These are phyloP conservation scores for Drosophila leontia DNA, from an alignment of 1,140 invertebrate species.

Conservation along the genomic window DNA sequence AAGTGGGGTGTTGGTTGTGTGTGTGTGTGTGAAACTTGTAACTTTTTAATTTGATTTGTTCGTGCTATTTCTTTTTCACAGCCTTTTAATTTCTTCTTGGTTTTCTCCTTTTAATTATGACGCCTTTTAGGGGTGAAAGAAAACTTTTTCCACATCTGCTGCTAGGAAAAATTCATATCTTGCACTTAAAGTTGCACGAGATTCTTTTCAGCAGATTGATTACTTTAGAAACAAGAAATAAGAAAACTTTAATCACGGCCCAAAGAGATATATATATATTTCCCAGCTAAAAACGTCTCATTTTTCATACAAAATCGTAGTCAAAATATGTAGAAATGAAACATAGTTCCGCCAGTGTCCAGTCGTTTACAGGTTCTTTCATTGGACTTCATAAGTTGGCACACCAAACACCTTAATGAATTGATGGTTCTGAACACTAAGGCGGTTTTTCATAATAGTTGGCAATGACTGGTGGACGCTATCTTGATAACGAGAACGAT, in stretches of 20 bases:
- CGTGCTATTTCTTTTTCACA: conserved; percentile 21
- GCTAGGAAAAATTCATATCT: conserved; percentile 32
- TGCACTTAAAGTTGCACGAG: conserved; percentile 10
- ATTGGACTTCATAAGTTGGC: neutral
- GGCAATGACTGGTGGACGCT: neutral
- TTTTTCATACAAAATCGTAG: neutral
- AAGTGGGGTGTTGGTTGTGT: conserved; percentile 1
- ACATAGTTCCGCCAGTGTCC: no score
- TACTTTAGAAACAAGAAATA: neutral
- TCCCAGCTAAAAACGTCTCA: neutral
- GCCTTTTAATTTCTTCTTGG: conserved; percentile 43
- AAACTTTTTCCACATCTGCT: conserved; percentile 34
- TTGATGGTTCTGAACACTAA: neutral
- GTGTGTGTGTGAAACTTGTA: conserved; percentile 16
- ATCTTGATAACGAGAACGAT: no score
- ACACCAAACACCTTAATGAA: neutral
- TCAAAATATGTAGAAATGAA: neutral
- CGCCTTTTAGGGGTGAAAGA: neutral
- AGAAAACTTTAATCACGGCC: neutral
- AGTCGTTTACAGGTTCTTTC: neutral
- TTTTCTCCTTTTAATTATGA: conserved; percentile 45
- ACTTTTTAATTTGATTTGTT: conserved; percentile 63
- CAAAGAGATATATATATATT: neutral
- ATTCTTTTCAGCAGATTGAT: conserved; percentile 14
- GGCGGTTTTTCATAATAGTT: neutral